Evolutionary conservation across 2,113 vertebrate genomes (phyloP).

Genomic region (Eleginops maclovinus): DNA sequence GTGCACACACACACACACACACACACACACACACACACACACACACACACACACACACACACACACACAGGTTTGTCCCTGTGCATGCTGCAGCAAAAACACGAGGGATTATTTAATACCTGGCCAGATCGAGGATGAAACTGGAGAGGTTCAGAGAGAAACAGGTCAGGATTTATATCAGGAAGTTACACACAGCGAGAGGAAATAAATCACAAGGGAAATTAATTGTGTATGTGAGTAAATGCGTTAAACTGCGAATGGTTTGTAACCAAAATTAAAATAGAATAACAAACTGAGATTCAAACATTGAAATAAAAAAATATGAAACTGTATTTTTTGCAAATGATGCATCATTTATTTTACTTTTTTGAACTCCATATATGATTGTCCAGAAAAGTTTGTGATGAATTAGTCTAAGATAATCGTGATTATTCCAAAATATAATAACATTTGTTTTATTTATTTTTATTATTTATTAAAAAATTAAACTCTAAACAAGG

Average conservation of each 20-base stretch:
- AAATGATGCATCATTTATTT: neutral
- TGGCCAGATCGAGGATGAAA: slow-evolving; percentile 39
- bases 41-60: neutral
- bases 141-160: slow-evolving; percentile 29
- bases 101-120: slow-evolving; percentile 56
- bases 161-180: slow-evolving; percentile 28
- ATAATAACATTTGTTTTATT: too few species aligned
- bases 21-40: too few species aligned
- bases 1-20: neutral
- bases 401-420: too few species aligned
- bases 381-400: too few species aligned
- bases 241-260: neutral
- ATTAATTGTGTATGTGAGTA: slow-evolving; percentile 3
- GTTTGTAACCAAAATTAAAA: neutral
- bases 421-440: too few species aligned
- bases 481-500: too few species aligned
- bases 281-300: neutral
- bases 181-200: slow-evolving; percentile 3
- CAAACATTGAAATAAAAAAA: too few species aligned
- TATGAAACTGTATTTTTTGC: too few species aligned
- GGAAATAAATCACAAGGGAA: neutral
- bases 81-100: slow-evolving; percentile 39
- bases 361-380: too few species aligned
- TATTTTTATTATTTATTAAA: too few species aligned
- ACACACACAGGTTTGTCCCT: slow-evolving; percentile 40